phyloP scores from a whole-genome alignment of 2,797 vertebrate species.

The Anniella stebbinsi region DNA sequence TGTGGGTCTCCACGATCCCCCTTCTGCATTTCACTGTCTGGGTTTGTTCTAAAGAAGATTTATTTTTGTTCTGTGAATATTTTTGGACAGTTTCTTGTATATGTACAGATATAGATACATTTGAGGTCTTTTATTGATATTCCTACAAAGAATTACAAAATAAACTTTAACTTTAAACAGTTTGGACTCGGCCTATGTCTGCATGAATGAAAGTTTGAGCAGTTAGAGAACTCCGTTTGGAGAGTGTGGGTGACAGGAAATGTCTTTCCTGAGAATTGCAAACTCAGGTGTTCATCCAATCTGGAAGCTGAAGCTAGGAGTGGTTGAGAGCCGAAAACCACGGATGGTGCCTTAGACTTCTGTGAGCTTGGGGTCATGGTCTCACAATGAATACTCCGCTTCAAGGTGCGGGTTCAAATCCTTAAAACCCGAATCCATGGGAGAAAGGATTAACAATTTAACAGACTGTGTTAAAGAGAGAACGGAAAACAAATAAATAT shows the following conservation, averaged over 20 bases:
- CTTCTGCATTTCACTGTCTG: conserved; percentile 84
- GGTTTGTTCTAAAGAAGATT: conserved; percentile 86
- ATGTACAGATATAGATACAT: conserved; percentile 85
- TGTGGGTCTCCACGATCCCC: conserved; percentile 78
- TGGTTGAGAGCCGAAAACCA: neutral
- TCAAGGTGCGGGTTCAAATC: no score
- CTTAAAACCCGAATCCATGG: no score
- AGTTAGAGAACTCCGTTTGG: neutral
- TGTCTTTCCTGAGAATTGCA: neutral
- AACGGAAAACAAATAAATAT: no score
- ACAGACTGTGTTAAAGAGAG: no score
- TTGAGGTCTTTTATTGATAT: conserved; percentile 86
- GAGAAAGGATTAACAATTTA: no score
- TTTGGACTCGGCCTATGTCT: conserved; percentile 60
- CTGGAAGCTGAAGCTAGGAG: accelerated
- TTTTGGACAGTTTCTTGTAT: conserved; percentile 84
- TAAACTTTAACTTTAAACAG: conserved; percentile 86
- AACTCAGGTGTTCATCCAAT: neutral
- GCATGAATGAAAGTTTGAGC: conserved; percentile 5
- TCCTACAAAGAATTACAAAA: conserved; percentile 83
- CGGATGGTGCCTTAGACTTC: neutral
- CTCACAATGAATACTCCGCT: no score
- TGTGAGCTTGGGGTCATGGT: no score
- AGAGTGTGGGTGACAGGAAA: neutral
- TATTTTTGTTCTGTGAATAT: conserved; percentile 88